A percentile compares a stretch with the other conserved stretches of the same genome.
These are phyloP conservation scores for Nemotelus pantherinus DNA, from an alignment of 2,888 invertebrate genomes.

Conservation along the genomic window DNA sequence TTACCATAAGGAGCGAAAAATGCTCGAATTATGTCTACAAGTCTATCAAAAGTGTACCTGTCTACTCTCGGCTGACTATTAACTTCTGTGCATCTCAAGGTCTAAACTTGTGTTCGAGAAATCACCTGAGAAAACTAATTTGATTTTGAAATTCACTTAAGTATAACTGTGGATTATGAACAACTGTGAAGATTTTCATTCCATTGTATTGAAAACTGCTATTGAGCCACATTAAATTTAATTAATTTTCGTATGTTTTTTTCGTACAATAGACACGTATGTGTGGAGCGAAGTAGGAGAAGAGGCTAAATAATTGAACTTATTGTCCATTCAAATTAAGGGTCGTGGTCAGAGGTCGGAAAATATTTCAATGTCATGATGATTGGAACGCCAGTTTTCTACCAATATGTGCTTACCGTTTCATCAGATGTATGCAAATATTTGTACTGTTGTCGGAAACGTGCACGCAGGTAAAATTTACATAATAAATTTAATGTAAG, in stretches of 20 bases:
- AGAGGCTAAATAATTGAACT: background rate
- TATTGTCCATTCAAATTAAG: background rate
- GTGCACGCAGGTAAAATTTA: background rate
- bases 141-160: background rate
- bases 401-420: no score
- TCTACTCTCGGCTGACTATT: background rate
- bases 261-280: background rate
- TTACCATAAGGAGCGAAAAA: slow-evolving; percentile 33
- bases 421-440: no score
- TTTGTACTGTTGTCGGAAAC: background rate
- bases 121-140: background rate
- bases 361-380: background rate
- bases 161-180: no score
- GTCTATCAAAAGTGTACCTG: slow-evolving; percentile 15
- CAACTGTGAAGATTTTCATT: no score
- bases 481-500: background rate
- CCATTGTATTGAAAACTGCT: slow-evolving; percentile 12
- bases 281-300: background rate
- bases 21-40: slow-evolving; percentile 21
- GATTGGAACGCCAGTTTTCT: no score
- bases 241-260: slow-evolving; percentile 10
- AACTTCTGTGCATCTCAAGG: background rate
- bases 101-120: background rate
- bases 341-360: background rate
- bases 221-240: background rate